Conservation (phyloP, 2,113 vertebrate species). For the Pluvianellus socialis region DNA sequence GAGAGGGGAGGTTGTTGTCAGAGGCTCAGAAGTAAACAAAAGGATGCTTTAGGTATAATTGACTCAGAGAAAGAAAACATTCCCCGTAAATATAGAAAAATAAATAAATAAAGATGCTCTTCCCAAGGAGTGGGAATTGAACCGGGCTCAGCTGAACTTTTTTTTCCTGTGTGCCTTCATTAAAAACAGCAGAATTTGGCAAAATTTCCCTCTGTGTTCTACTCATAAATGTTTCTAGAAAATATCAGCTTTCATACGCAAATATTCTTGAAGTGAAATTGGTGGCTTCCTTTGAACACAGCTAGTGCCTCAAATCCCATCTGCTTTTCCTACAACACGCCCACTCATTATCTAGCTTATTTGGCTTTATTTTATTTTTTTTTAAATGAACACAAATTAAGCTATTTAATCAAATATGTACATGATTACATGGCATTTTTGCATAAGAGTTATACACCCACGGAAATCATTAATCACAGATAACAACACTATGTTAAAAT, state of each 20-base stretch:
- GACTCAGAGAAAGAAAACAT: constrained; percentile 41
- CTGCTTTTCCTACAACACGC: constrained; percentile 70
- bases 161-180: neutral
- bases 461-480: constrained; percentile 69
- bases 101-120: constrained; percentile 40
- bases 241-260: constrained; percentile 70
- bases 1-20: neutral
- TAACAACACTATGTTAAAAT: constrained; percentile 68
- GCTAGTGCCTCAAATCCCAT: constrained; percentile 69
- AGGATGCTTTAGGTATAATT: constrained; percentile 36
- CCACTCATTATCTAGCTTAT: constrained; percentile 75
- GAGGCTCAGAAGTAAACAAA: constrained; percentile 29
- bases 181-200: constrained; percentile 63
- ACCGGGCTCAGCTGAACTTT: constrained; percentile 45
- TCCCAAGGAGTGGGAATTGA: constrained; percentile 34
- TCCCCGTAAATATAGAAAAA: constrained; percentile 29
- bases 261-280: constrained; percentile 71
- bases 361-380: constrained; percentile 71
- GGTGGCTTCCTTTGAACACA: constrained; percentile 67
- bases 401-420: constrained; percentile 71
- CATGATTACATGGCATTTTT: constrained; percentile 64
- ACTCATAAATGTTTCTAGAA: constrained; percentile 70
- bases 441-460: constrained; percentile 66
- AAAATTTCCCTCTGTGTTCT: constrained; percentile 65
- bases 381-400: constrained; percentile 71